Base-by-base conservation (phyloP, 2,888 invertebrate species). In the Campaea margaritaria region DNA sequence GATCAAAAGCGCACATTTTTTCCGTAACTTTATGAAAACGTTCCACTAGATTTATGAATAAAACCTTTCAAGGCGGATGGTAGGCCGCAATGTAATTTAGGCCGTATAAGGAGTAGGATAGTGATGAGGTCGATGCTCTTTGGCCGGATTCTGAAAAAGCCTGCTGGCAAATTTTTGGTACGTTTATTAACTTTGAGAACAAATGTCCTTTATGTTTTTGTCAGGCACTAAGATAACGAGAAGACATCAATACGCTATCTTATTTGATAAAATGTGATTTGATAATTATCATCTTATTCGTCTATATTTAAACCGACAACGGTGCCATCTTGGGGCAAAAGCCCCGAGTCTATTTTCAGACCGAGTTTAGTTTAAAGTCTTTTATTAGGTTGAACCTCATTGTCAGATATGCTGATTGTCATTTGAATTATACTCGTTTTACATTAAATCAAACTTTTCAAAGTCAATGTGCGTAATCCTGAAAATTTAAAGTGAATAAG, bases 41-140 rank as follows among this genome's bases (percentile, higher is more conserved):
- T 86, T 87, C 74, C 82, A 79, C 79, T 85, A 89, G 91, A 91
- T 91, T 91, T 91, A 91, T 91, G 90, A 91, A 91, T 90, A 89
- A 91, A 91, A 91, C 91, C 90, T 91, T 90, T 90, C 88, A 89
- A 83, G 85, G 86, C 75, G 83, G 87, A 86, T 86, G 84, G 81
- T 86, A 78, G 79, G 76, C 86, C 85, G 83, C 85, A 85, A 83
- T 85, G 90, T 91, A 91, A 91, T 90, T 90, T 90, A 86, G 86
- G 80, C 83, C 84, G 82, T 86, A 82, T 87, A 83, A 81, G 82
- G 78, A 81, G 72, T 74, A 81, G 34, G n/a, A 11, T 46, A 46
- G 54, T 28, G 54, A 42, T 53, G 49, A 14, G 28, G 15, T n/a
- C 7, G 5, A 21, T 10, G 10, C 9, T 10, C 10, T 49, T 53